Percentiles rank a stretch among this genome's conserved stretches.
Conservation (phyloP, 1,140 invertebrate species). For the Kradibia gibbosae region DNA sequence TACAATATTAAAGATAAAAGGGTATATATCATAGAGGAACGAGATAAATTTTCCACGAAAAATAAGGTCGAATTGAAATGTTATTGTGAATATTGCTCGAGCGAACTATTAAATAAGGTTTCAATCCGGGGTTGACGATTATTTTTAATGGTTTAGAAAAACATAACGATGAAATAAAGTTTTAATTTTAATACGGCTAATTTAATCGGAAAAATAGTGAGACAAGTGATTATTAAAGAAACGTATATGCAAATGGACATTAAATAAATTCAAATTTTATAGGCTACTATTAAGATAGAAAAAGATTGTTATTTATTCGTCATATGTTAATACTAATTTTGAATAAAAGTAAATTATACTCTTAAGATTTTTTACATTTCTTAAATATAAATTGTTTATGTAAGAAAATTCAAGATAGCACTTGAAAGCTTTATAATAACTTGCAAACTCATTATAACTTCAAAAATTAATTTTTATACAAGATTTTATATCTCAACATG, state of each 20-base stretch:
- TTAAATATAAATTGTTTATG: no score
- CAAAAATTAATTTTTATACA: neutral
- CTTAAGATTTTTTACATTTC: neutral
- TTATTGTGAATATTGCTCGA: neutral
- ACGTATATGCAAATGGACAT: neutral
- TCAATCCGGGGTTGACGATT: neutral
- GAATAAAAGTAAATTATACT: neutral
- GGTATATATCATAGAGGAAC: neutral
- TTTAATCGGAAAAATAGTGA: neutral
- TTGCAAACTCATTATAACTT: neutral
- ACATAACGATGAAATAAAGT: neutral
- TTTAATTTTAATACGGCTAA: neutral
- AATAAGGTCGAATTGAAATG: neutral
- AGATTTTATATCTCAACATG: neutral
- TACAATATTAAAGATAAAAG: neutral
- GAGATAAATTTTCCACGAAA: neutral
- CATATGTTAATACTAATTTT: neutral
- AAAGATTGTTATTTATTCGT: neutral
- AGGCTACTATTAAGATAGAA: slow-evolving; percentile 20
- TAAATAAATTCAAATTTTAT: slow-evolving; percentile 11
- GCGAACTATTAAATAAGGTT: neutral
- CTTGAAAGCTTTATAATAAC: neutral
- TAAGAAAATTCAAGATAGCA: neutral
- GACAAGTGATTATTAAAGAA: neutral
- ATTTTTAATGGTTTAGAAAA: neutral